Base-by-base conservation (phyloP, 2,113 vertebrate genomes). In the Calyptommatus sinebrachiatus region DNA sequence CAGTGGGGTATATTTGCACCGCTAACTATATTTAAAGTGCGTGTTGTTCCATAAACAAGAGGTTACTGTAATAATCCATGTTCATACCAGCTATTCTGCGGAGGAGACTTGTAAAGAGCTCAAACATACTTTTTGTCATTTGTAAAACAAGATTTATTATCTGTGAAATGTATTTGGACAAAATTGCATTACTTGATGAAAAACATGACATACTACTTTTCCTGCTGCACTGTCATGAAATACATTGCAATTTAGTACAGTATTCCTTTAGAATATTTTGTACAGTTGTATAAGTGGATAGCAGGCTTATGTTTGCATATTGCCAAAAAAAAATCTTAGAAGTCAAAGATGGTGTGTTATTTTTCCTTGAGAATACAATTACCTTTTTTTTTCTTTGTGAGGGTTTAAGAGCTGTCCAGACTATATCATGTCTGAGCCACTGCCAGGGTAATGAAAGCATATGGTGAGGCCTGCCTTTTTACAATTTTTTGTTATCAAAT, bases 401-500 rank as follows among this genome's bases (percentile, higher is more conserved):
- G 82, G 77, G 76, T 62, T 53, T 61, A 1, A 22, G 71, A 78
- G 78, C 67, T 76, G 16, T 60, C 69, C 0, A 0, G 75, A 48
- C 69, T 45, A 10, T 66, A 16, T 76, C 73, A 53, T 71, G 2
- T 78, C 71, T 85, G 78, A 86, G 60, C 85, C 66, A 11, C 66
- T 90, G 80, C 83, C 70, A 68, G 78, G 84, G 77, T 81, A 85
- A 73, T 66, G 85, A 83, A 91, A 71, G 80, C 82, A 14, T 84
- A 57, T 71, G 87, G 84, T 53, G 86, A 86, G 88, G 86, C 67
- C 85, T 84, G 86, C 70, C 57, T 29, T 5, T 35, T 69, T 86
- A 87, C 87, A 92, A 92, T 82, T 88, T 87, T 67, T 76, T 90
- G 86, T 84, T 89, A 89, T 87, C 88, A 88, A 88, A 89, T 85